Conservation (phyloP, 2,113 vertebrate genomes). For the Sorex araneus region DNA sequence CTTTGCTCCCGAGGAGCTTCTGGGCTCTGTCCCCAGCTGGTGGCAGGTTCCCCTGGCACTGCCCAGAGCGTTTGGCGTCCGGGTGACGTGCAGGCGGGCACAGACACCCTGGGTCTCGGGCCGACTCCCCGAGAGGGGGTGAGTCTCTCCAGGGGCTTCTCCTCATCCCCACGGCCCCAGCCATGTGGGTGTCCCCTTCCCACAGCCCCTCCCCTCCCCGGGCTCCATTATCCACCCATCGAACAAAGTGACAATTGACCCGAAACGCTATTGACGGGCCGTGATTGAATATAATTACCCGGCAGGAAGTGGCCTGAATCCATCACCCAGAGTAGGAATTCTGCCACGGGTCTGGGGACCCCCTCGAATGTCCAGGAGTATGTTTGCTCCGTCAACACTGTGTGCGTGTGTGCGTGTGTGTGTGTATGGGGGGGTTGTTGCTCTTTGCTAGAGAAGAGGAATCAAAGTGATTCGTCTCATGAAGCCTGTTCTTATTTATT, state of each 20-base stretch:
- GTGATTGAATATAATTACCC: slow-evolving; percentile 60
- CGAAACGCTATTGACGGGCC: slow-evolving; percentile 58
- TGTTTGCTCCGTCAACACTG: too few species aligned
- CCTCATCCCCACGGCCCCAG: fast-evolving
- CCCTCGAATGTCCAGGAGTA: too few species aligned
- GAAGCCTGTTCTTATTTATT: too few species aligned
- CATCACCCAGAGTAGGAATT: neutral
- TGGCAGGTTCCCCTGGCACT: slow-evolving; percentile 30
- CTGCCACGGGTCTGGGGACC: neutral
- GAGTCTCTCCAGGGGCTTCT: fast-evolving
- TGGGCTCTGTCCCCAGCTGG: slow-evolving; percentile 47
- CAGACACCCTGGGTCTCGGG: neutral
- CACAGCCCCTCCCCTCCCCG: fast-evolving
- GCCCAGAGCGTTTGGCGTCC: too few species aligned
- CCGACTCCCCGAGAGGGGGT: neutral
- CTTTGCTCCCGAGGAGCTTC: neutral
- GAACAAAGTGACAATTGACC: slow-evolving; percentile 65
- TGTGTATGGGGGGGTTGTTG: too few species aligned
- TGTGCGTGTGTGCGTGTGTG: too few species aligned
- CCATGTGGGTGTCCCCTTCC: neutral
- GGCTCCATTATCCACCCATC: neutral
- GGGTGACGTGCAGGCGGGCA: neutral
- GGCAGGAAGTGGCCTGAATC: slow-evolving; percentile 67
- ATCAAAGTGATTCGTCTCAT: too few species aligned
- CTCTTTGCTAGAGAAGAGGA: too few species aligned